A percentile compares a stretch with the other conserved stretches of the same genome.
Conservation (phyloP, 1,140 invertebrate genomes). For the Polyergus mexicanus region DNA sequence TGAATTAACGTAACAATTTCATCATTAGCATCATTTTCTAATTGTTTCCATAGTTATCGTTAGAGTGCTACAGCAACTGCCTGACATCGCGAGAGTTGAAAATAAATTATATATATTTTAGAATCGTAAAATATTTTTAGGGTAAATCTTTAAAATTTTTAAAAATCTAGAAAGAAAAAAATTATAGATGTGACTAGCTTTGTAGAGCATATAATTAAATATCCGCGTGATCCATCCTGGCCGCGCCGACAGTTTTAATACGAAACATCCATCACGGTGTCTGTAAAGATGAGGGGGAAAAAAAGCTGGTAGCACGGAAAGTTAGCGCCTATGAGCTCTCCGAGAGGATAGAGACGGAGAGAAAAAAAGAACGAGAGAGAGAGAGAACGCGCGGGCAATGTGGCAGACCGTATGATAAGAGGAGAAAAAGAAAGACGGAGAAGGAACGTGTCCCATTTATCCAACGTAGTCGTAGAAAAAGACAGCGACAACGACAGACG, state of each 20-base stretch:
- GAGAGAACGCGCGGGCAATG: conserved; percentile 2
- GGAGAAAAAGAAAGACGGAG: conserved; percentile 58
- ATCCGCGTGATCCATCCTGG: conserved; percentile 57
- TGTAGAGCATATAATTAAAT: conserved; percentile 51
- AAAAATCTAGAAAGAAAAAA: neutral
- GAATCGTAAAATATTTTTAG: neutral
- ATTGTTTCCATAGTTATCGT: neutral
- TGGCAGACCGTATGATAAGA: conserved; percentile 68
- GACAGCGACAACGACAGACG: conserved; percentile 18
- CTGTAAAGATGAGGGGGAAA: conserved; percentile 34
- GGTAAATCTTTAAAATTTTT: neutral
- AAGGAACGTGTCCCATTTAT: conserved; percentile 70
- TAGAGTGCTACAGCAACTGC: neutral
- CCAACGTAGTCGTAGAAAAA: conserved; percentile 49
- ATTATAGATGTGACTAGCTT: neutral
- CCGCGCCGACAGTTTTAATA: conserved; percentile 57
- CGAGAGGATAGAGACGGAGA: neutral
- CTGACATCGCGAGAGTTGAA: neutral
- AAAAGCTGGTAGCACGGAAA: conserved; percentile 25
- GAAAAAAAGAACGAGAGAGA: neutral
- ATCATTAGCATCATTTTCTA: neutral
- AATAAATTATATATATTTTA: neutral
- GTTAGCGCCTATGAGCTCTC: conserved; percentile 49
- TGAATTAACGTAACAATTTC: conserved; percentile 45
- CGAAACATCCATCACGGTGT: conserved; percentile 59